Evolutionary conservation across 2,113 vertebrate species (phyloP), one percentile per base, ranked within the genome.

Genomic region (Oryzias melastigma): DNA sequence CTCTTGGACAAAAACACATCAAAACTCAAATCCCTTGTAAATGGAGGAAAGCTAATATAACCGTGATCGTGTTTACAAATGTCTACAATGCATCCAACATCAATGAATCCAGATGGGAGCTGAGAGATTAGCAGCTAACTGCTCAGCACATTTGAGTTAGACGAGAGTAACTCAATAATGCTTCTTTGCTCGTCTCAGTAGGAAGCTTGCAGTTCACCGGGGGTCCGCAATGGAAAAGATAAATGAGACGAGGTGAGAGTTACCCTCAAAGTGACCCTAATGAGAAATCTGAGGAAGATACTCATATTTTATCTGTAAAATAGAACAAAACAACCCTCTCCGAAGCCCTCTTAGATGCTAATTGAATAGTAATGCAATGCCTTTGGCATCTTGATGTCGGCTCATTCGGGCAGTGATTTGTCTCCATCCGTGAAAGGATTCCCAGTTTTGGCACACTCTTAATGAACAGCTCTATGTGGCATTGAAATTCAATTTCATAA

Each of bases 361-460:
- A 92, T 92, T 92, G 90, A 92, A 92, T 87, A 88, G 88, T 87
- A 89, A 90, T 88, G 84, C 84, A 77, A 83, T 69, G 89, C 89
- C 85, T 76, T 67, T 70, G 84, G 90, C 83, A 75, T 81, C 81
- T 86, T 88, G 88, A 90, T 91, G 91, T 91, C 90, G 86, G 83
- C 90, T 90, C 75, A 83, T 92, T 91, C 86, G 87, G 86, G 74
- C 87, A 61, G 68, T 81, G 83, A 91, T 93, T 90, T 84, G 87
- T 92, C 90, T 92, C 89, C 90, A 90, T 92, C 87, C 77, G 82
- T 92, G 89, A 91, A 78, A 83, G 73, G 66, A 84, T 85, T 79
- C 73, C 71, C 77, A 83, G 75, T 85, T 87, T 86, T 87, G 80
- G 73, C 81, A 87, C 72, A 46, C 77, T 82, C 79, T 81, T 75